Conservation (phyloP, 2,888 invertebrate genomes). For the Melanophora roralis region DNA sequence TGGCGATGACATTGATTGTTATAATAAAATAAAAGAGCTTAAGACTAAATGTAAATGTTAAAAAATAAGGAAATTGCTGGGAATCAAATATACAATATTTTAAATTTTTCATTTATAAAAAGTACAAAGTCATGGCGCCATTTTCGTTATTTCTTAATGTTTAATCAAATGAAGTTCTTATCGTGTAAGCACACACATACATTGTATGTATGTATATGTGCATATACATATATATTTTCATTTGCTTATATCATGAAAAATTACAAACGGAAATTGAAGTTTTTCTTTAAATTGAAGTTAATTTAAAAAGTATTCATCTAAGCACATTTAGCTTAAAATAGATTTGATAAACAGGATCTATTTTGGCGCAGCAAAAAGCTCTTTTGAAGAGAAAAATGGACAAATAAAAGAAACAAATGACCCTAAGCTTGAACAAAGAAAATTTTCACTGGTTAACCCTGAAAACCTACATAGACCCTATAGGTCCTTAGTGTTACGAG, state of each 20-base stretch:
- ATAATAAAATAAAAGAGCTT: constrained; percentile 2
- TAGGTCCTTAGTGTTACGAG: too few species aligned
- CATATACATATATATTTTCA: constrained; percentile 1
- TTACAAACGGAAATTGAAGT: constrained; percentile 50
- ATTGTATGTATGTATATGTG: too few species aligned
- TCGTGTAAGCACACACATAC: too few species aligned
- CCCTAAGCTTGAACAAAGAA: too few species aligned
- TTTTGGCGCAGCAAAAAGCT: too few species aligned
- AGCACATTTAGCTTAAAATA: too few species aligned
- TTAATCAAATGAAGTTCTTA: constrained; percentile 12
- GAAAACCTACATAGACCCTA: too few species aligned
- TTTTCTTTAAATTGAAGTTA: not conserved
- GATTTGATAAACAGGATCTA: too few species aligned
- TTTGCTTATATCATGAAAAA: constrained; percentile 26
- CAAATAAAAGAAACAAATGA: too few species aligned
- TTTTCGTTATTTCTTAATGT: constrained; percentile 39
- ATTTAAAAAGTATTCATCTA: too few species aligned
- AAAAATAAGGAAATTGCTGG: constrained; percentile 56
- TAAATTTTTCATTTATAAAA: constrained; percentile 23
- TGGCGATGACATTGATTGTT: constrained; percentile 62
- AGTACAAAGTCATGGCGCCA: constrained; percentile 57
- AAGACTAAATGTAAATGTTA: not conserved
- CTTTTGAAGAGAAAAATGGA: too few species aligned
- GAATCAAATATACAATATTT: constrained; percentile 42
- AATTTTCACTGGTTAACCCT: too few species aligned